Conservation (phyloP, 53 echinoderm and acorn worm genomes). For the Temnopleurus reevesii region DNA sequence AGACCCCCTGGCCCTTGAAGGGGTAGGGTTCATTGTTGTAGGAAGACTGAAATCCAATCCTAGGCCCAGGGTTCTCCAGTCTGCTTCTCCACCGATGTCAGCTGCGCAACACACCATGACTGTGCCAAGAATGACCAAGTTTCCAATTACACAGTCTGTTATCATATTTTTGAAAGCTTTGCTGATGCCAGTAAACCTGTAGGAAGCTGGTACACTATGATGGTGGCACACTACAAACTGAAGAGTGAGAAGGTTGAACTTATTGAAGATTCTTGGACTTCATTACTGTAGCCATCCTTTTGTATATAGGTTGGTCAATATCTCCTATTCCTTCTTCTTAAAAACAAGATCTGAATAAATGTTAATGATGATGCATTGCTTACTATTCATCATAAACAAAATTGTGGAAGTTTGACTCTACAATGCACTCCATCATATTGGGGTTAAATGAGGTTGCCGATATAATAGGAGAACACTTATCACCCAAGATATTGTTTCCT, state of each 20-base stretch:
- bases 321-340: too few species aligned
- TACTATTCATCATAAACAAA: too few species aligned
- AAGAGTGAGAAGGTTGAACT: too few species aligned
- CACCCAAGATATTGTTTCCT: conserved; percentile 30
- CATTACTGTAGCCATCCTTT: too few species aligned
- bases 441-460: not conserved
- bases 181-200: too few species aligned
- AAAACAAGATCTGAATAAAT: too few species aligned
- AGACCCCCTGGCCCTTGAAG: conserved; percentile 33
- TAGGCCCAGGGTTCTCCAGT: not conserved
- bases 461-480: conserved; percentile 23
- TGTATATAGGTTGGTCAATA: too few species aligned
- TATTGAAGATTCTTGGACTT: too few species aligned
- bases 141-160: not conserved
- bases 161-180: not conserved
- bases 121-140: conserved; percentile 1
- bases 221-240: too few species aligned
- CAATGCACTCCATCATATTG: not conserved
- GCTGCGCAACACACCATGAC: not conserved
- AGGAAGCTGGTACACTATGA: too few species aligned
- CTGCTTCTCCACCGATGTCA: not conserved
- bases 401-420: too few species aligned
- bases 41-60: not conserved
- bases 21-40: conserved; percentile 15
- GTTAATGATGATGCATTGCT: too few species aligned